phyloP scores from a whole-genome alignment of 2,797 vertebrate genomes.

The Ceyx erithaca region DNA sequence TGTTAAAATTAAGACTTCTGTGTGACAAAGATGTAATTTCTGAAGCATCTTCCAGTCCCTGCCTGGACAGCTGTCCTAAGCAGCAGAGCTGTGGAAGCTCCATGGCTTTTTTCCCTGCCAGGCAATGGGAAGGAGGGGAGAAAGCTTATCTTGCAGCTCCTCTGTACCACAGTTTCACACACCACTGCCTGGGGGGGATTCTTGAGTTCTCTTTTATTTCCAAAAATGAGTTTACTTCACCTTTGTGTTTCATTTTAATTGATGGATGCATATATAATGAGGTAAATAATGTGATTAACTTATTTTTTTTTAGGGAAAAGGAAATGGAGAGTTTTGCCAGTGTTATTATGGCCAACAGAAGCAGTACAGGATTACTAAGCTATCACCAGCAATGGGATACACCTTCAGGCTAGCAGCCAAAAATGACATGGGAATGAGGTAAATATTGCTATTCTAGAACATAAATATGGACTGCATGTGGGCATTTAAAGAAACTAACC shows the following conservation, averaged over 20 bases:
- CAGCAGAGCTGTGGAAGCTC: not conserved
- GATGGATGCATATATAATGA: not conserved
- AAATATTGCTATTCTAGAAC: slow-evolving; percentile 32
- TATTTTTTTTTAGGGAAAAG: slow-evolving; percentile 87
- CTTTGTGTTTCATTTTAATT: not conserved
- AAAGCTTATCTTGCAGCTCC: not conserved
- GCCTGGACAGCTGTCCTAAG: not conserved
- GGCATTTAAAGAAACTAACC: not conserved
- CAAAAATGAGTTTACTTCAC: not conserved
- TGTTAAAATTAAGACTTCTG: not conserved
- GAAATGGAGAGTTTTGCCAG: slow-evolving; percentile 88
- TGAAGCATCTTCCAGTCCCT: not conserved
- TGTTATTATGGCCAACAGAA: slow-evolving; percentile 94
- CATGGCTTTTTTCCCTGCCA: not conserved
- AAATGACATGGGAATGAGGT: slow-evolving; percentile 96
- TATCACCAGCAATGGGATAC: slow-evolving; percentile 94
- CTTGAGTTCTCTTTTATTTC: not conserved
- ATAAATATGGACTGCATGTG: not conserved
- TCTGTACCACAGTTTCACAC: not conserved
- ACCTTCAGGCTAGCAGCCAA: slow-evolving; percentile 95
- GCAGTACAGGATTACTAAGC: slow-evolving; percentile 94
- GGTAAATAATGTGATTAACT: not conserved
- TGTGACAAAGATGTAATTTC: not conserved
- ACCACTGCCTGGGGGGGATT: not conserved
- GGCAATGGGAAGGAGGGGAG: not conserved